Evolutionary conservation across 2,113 vertebrate genomes (phyloP).

Genomic region (Sapayoa aenigma): DNA sequence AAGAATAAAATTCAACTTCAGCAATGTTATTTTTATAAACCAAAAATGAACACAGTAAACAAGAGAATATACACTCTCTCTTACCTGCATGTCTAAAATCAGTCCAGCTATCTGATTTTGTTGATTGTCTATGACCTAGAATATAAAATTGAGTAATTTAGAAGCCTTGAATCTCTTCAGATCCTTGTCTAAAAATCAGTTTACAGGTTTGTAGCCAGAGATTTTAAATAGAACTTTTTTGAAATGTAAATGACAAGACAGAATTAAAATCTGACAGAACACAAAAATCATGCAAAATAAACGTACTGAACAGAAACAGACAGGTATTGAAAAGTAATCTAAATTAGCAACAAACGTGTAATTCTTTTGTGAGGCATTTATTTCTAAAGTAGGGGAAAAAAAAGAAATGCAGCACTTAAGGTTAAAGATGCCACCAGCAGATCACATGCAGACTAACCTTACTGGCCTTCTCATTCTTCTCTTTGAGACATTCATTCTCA

Average conservation of each 20-base stretch:
- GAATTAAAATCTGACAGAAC: background rate
- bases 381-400: background rate
- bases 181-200: background rate
- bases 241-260: background rate
- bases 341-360: background rate
- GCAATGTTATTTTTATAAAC: background rate
- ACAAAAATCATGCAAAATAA: background rate
- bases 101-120: conserved; percentile 85
- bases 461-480: conserved; percentile 81
- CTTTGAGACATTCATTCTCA: conserved; percentile 83
- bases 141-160: conserved; percentile 12
- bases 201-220: background rate
- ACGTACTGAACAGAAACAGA: background rate
- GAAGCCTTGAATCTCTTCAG: background rate
- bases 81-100: conserved; percentile 80
- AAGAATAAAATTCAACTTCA: background rate
- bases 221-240: background rate
- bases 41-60: background rate
- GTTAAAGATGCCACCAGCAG: background rate
- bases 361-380: background rate
- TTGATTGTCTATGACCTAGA: conserved; percentile 88
- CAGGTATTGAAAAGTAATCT: background rate
- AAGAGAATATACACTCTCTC: background rate
- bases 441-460: conserved; percentile 73
- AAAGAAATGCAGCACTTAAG: background rate